These are phyloP conservation scores for Arvicanthis niloticus DNA, from an alignment of 2,113 vertebrate genomes.

Conservation along the genomic window DNA sequence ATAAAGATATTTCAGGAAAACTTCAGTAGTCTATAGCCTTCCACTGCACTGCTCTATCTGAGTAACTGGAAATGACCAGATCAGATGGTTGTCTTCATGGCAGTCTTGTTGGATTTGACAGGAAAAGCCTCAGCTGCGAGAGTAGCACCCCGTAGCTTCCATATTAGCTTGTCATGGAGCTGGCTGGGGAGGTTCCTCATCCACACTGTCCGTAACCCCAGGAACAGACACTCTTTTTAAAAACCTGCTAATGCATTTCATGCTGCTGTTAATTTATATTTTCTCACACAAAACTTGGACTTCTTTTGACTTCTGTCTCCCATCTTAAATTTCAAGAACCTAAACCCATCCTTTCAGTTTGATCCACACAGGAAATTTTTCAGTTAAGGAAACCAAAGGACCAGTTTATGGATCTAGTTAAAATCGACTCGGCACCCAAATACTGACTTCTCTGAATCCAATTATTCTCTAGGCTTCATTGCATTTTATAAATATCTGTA, in stretches of 20 bases:
- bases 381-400: not conserved
- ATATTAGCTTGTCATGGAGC: not conserved
- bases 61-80: not conserved
- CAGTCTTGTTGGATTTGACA: not conserved
- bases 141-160: not conserved
- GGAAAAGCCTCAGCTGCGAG: not conserved
- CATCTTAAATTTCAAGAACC: too few relatives aligned
- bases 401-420: not conserved
- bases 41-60: not conserved
- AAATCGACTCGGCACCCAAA: not conserved
- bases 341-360: not conserved
- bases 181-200: not conserved
- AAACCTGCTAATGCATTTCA: not conserved
- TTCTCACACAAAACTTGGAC: not conserved
- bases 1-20: not conserved
- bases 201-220: not conserved
- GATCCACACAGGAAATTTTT: not conserved
- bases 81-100: too few relatives aligned
- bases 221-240: not conserved
- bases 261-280: not conserved
- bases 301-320: not conserved
- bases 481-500: not conserved
- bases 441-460: not conserved
- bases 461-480: not conserved
- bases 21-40: not conserved